These are phyloP conservation scores for Sus cebifrons DNA, from an alignment of 2,797 vertebrate species.

Conservation along the genomic window DNA sequence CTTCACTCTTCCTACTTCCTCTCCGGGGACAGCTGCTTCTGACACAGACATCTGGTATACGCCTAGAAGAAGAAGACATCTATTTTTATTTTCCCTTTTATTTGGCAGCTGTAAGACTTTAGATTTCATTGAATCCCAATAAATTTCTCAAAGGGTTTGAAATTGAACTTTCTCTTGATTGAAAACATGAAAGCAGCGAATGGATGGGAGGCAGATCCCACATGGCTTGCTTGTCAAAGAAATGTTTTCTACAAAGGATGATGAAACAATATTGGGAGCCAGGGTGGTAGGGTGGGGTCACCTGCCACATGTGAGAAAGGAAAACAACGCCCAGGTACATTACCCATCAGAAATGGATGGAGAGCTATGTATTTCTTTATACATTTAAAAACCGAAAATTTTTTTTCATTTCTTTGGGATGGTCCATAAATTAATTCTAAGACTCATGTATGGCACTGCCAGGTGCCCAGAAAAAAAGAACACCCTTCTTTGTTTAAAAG, in stretches of 20 bases:
- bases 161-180: conserved; percentile 77
- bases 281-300: neutral
- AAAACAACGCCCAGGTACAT: neutral
- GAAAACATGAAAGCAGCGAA: conserved; percentile 68
- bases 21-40: conserved; percentile 94
- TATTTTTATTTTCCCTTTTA: conserved; percentile 77
- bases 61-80: conserved; percentile 89
- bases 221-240: conserved; percentile 34
- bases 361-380: neutral
- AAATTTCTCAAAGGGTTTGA: conserved; percentile 76
- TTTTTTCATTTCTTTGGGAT: neutral
- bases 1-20: conserved; percentile 95
- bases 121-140: conserved; percentile 69
- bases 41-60: conserved; percentile 96
- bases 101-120: conserved; percentile 68
- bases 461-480: neutral
- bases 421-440: neutral
- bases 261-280: neutral
- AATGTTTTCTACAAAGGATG: conserved; percentile 38
- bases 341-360: neutral
- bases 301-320: neutral
- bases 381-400: neutral
- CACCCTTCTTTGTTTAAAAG: neutral
- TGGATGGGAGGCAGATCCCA: neutral
- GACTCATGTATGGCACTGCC: neutral